A percentile compares a stretch with the other conserved stretches of the same genome.
Evolutionary conservation across 2,113 vertebrate species (phyloP).

Genomic region (Delphinapterus leucas): DNA sequence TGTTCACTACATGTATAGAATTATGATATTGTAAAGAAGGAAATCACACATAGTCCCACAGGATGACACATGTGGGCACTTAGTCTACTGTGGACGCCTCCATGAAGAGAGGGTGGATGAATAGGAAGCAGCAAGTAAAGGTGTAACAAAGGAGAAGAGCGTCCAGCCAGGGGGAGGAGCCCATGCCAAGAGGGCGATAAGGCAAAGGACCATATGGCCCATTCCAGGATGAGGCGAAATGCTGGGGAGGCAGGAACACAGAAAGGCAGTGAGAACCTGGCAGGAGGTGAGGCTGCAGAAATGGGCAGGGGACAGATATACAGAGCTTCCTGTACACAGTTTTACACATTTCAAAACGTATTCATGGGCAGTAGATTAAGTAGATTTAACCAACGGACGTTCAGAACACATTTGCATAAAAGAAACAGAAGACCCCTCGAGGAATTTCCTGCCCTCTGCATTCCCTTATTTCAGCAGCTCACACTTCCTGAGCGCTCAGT

Average conservation of each 20-base stretch:
- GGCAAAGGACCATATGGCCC: background rate
- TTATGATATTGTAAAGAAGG: background rate
- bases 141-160: background rate
- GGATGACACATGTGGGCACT: background rate
- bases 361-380: background rate
- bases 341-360: background rate
- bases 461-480: background rate
- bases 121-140: background rate
- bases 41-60: background rate
- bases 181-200: rapidly evolving
- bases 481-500: background rate
- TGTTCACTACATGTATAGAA: background rate
- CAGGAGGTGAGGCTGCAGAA: background rate
- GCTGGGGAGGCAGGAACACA: background rate
- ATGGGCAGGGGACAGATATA: background rate
- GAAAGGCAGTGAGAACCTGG: background rate
- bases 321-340: background rate
- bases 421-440: background rate
- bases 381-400: background rate
- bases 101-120: background rate
- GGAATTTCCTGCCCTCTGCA: background rate
- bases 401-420: background rate
- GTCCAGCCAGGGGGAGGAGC: background rate
- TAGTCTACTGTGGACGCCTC: background rate
- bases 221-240: background rate